A percentile compares a stretch with the other conserved stretches of the same genome.
Conservation (phyloP, 2,113 vertebrate species). For the Mastomys natalensis region DNA sequence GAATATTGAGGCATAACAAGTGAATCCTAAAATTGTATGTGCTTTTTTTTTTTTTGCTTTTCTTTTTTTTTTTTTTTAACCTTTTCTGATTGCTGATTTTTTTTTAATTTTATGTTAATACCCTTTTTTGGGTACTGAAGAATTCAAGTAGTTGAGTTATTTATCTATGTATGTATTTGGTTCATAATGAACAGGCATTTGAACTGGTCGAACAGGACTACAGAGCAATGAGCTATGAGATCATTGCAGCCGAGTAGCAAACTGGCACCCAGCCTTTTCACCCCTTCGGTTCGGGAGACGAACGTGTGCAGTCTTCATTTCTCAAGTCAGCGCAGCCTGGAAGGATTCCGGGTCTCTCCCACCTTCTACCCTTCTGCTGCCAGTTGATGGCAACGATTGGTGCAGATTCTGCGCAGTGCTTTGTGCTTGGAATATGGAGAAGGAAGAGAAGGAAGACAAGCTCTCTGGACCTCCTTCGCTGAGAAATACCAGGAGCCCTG, state of each 20-base stretch:
- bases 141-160: slow-evolving; percentile 79
- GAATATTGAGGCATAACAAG: slow-evolving; percentile 85
- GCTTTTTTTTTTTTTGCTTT: not conserved
- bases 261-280: slow-evolving; percentile 90
- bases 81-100: slow-evolving; percentile 71
- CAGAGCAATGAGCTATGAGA: slow-evolving; percentile 87
- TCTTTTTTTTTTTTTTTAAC: not conserved
- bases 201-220: slow-evolving; percentile 85
- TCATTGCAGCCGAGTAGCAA: slow-evolving; percentile 91
- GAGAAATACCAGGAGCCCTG: slow-evolving; percentile 84
- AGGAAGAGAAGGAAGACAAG: slow-evolving; percentile 84
- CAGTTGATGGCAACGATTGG: slow-evolving; percentile 87
- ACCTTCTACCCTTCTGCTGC: slow-evolving; percentile 85
- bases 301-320: slow-evolving; percentile 86
- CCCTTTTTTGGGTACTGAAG: slow-evolving; percentile 76
- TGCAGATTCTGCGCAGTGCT: slow-evolving; percentile 88
- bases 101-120: slow-evolving; percentile 59
- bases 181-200: slow-evolving; percentile 86
- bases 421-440: slow-evolving; percentile 90
- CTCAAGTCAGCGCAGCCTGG: slow-evolving; percentile 84
- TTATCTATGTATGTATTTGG: slow-evolving; percentile 54
- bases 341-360: slow-evolving; percentile 88
- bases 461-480: slow-evolving; percentile 79
- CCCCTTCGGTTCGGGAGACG: slow-evolving; percentile 87
- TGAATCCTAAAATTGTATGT: slow-evolving; percentile 78